phyloP scores from a whole-genome alignment of 2,888 invertebrate genomes.

The Nineta flava region DNA sequence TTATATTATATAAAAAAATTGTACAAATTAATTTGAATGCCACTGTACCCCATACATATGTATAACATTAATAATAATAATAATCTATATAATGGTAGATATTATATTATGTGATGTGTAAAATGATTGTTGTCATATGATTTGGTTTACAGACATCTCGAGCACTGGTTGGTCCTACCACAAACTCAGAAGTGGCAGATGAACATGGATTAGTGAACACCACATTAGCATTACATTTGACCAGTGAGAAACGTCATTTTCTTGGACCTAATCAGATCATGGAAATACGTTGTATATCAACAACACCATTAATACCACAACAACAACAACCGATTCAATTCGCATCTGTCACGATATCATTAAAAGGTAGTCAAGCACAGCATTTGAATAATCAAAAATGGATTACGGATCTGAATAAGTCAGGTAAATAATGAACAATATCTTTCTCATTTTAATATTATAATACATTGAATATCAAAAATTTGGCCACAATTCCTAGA shows the following conservation, averaged over 20 bases:
- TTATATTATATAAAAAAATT: too few relatives aligned
- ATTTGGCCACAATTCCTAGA: too few relatives aligned
- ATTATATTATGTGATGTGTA: neutral
- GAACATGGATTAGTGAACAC: neutral
- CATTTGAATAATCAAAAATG: conserved; percentile 3
- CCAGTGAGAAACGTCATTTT: conserved; percentile 1
- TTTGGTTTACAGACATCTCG: conserved; percentile 1
- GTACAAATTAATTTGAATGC: too few relatives aligned
- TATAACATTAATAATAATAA: too few relatives aligned
- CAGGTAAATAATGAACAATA: neutral
- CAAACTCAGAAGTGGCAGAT: neutral
- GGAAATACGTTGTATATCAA: neutral
- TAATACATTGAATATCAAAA: too few relatives aligned
- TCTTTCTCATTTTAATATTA: too few relatives aligned
- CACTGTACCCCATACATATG: too few relatives aligned
- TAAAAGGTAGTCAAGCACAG: neutral
- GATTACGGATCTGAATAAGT: neutral
- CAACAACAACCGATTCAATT: neutral
- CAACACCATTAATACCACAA: neutral
- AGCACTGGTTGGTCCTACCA: conserved; percentile 1
- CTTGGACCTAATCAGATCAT: neutral
- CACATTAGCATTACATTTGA: neutral
- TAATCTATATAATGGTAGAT: neutral
- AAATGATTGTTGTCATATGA: neutral
- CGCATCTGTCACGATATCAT: neutral